Conservation (phyloP, 2,113 vertebrate species). For the Lagopus leucura region DNA sequence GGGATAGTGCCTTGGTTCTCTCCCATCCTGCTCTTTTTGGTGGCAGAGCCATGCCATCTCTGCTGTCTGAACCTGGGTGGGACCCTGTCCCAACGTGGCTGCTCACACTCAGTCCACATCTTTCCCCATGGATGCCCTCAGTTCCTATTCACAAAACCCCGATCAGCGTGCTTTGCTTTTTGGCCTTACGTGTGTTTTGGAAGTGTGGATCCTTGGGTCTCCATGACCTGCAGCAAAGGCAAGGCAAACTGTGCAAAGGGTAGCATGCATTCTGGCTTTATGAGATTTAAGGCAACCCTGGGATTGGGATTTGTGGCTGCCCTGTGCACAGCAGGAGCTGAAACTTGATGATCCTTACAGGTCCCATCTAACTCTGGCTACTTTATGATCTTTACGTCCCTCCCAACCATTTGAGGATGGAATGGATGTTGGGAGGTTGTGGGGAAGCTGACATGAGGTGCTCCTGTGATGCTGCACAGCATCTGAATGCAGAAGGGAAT, state of each 20-base stretch:
- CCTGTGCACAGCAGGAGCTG: too few relatives aligned
- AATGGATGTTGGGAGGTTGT: neutral
- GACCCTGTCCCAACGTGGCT: neutral
- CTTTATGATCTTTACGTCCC: too few relatives aligned
- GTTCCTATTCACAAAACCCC: rapidly evolving
- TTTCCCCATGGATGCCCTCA: rapidly evolving
- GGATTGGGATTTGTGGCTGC: too few relatives aligned
- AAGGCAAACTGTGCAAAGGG: neutral
- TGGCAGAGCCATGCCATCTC: neutral
- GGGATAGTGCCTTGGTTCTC: rapidly evolving
- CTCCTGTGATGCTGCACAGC: neutral
- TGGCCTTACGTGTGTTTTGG: rapidly evolving
- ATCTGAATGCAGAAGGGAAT: neutral
- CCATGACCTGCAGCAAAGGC: neutral
- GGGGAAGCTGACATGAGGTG: neutral
- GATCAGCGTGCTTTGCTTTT: too few relatives aligned
- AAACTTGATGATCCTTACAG: too few relatives aligned
- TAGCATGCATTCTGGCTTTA: neutral
- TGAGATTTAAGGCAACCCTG: neutral
- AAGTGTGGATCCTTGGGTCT: rapidly evolving
- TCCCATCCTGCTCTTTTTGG: neutral
- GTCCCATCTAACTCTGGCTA: too few relatives aligned
- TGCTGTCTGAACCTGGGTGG: neutral
- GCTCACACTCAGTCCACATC: neutral
- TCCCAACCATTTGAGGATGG: too few relatives aligned